Evolutionary conservation across 1,140 invertebrate genomes (phyloP), one percentile per base, ranked within the genome.

Genomic region (Apocrypta bakeri): DNA sequence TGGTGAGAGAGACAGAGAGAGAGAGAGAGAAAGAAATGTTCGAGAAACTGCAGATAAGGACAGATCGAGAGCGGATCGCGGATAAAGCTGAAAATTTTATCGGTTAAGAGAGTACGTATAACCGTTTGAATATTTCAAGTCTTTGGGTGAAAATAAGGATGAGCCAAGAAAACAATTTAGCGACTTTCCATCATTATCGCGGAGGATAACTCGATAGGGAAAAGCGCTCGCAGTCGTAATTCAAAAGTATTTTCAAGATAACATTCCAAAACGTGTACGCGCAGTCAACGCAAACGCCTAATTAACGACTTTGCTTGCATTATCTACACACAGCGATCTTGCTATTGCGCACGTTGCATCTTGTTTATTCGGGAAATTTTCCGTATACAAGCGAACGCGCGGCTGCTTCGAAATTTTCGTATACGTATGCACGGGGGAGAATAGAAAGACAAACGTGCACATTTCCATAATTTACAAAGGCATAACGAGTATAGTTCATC

Each of bases 31-130:
- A 56, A 56, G 14, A 21, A 56, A 17, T 56, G 21, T 56, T 21
- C 17, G 12, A 11, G n/a, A n/a, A n/a, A n/a, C n/a, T n/a, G n/a
- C 12, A 1, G 48, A 56, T 56, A n/a, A 56, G 17, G 17, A 56
- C 17, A n/a, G 48, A 56, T 56, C 63, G 63, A 66, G 63, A 8
- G 12, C 25, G 63, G 25, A 66, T 66, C 8, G 63, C 63, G 25
- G 63, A 66, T 25, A 66, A 25, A 27, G n/a, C n/a, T 64, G n/a
- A 64, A 64, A 1, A 64, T 64, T 64, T 64, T 64, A 64, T 64
- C 25, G 42, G 42, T 3, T 11, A 56, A 56, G 14, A 56, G 8
- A 21, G 48, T n/a, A 56, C 1, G 48, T 11, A 12, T 11, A 12
- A 12, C 1, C 1, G 40, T 1, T 42, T 48, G 42, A 2, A 48